Base-by-base conservation (phyloP, 1,140 invertebrate species). In the Dolichoris vasculosae region DNA sequence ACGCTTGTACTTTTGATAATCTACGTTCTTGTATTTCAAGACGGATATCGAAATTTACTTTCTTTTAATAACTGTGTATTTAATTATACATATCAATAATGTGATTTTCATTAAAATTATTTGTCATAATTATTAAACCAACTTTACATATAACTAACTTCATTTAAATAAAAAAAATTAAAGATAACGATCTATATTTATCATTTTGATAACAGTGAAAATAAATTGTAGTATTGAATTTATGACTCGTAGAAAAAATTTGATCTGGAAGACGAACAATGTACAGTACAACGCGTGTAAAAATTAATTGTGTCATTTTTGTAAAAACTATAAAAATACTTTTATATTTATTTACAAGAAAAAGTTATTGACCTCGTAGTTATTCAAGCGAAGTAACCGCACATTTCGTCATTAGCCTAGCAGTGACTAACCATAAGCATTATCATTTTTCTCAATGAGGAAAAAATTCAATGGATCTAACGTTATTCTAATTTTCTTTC, bases 281-380 rank as follows among this genome's bases (percentile, higher is more conserved):
- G n/a, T n/a, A n/a, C n/a, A n/a, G n/a, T n/a, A n/a, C n/a, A n/a
- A n/a, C n/a, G n/a, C n/a, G n/a, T n/a, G n/a, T n/a, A n/a, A n/a
- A n/a, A n/a, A n/a, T n/a, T n/a, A n/a, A n/a, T n/a, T n/a, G n/a
- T n/a, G n/a, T n/a, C n/a, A n/a, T n/a, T n/a, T n/a, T n/a, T n/a
- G n/a, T n/a, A n/a, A n/a, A n/a, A n/a, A n/a, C n/a, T n/a, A n/a
- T n/a, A n/a, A n/a, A n/a, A n/a, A n/a, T n/a, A n/a, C n/a, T 55
- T 55, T 55, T 55, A 55, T 46, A 63, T 83, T 32, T 35, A 15
- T 76, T 75, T 48, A 38, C 38, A 38, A 79, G 75, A 77, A 84
- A 84, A 79, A 84, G 76, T 79, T 78, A 79, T 79, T 32, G 76
- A 79, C 63, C 63, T 79, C 76, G 32, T 32, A 46, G 26, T 11